Evolutionary conservation across 1,140 invertebrate species (phyloP).

Genomic region (Ctenoplectra terminalis): DNA sequence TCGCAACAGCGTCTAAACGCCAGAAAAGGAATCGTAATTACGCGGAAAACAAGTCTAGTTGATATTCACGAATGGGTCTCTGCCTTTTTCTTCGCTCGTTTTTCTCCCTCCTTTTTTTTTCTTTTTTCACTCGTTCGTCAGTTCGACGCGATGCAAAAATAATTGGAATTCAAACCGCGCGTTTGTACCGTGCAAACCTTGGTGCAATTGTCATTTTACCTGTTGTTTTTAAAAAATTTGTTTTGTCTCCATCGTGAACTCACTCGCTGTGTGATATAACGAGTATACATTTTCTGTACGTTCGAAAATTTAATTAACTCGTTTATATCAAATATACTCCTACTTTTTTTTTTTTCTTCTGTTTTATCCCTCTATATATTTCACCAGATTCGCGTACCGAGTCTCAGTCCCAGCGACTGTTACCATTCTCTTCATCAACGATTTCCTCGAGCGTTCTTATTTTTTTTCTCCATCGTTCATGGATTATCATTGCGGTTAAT

Average conservation of each 20-base stretch:
- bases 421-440: background rate
- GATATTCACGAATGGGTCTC: constrained; percentile 14
- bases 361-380: background rate
- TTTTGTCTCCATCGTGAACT: background rate
- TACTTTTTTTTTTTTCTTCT: no score
- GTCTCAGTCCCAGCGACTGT: background rate
- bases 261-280: no score
- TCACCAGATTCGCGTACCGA: background rate
- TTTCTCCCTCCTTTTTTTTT: background rate
- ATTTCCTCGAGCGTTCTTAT: background rate
- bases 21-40: constrained; percentile 58
- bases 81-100: background rate
- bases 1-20: background rate
- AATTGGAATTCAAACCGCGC: constrained; percentile 11
- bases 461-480: background rate
- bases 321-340: no score
- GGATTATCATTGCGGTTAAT: constrained; percentile 21
- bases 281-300: no score
- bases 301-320: no score
- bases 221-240: background rate
- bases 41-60: constrained; percentile 48
- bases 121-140: background rate
- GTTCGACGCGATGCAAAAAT: background rate
- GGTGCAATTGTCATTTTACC: background rate
- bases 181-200: background rate